Percentiles rank a stretch among this genome's conserved stretches.
Conservation (phyloP, 2,797 vertebrate genomes). For the Trachurus trachurus region DNA sequence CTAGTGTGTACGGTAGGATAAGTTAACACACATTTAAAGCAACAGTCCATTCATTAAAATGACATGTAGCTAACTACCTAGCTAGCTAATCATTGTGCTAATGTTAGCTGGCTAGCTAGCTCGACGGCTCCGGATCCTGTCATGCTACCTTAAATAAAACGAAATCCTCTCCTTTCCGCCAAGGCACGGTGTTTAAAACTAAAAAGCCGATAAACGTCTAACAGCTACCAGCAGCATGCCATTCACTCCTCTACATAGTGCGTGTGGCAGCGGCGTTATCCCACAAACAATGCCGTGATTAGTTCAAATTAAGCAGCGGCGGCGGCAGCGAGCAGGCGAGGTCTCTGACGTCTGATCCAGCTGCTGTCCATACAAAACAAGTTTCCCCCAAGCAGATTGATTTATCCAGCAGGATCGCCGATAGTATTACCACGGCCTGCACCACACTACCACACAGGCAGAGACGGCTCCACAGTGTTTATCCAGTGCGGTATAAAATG, state of each 20-base stretch:
- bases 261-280: constrained; percentile 14
- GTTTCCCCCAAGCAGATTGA: constrained; percentile 24
- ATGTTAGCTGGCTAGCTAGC: constrained; percentile 77
- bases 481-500: constrained; percentile 48
- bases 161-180: constrained; percentile 88
- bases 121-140: constrained; percentile 75
- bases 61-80: constrained; percentile 23
- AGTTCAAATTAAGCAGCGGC: constrained; percentile 56
- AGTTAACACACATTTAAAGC: not conserved
- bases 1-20: fast-evolving
- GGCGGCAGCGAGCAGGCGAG: constrained; percentile 55
- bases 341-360: constrained; percentile 78
- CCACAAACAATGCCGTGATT: constrained; percentile 58
- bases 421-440: not conserved
- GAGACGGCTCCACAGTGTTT: constrained; percentile 26
- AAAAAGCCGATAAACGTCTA: constrained; percentile 83
- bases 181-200: constrained; percentile 89
- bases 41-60: constrained; percentile 42
- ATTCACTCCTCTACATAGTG: constrained; percentile 47
- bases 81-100: constrained; percentile 64
- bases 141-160: constrained; percentile 92
- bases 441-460: not conserved
- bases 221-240: constrained; percentile 70
- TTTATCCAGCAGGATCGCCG: constrained; percentile 12
- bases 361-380: constrained; percentile 37